Percentiles rank a stretch among this genome's conserved stretches.
Evolutionary conservation across 2,797 vertebrate genomes (phyloP).

Genomic region (Poeciliopsis turneri): DNA sequence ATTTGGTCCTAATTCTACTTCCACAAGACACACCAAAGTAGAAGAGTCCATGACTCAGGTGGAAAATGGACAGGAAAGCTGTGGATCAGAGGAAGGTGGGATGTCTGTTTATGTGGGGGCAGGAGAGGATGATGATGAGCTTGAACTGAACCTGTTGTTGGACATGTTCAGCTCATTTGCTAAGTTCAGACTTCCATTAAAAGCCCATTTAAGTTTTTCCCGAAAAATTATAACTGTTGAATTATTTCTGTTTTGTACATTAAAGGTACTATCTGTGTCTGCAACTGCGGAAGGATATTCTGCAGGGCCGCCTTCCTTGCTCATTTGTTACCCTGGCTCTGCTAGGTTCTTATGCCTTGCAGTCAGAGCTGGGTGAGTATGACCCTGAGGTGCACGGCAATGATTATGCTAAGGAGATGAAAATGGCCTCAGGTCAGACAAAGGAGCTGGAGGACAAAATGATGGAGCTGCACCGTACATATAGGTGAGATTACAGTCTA

Average conservation of each 20-base stretch:
- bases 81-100: too few species aligned
- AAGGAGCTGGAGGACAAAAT: conserved; percentile 97
- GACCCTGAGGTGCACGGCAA: conserved; percentile 90
- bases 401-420: conserved; percentile 90
- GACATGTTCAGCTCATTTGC: too few species aligned
- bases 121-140: too few species aligned
- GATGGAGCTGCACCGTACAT: conserved; percentile 94
- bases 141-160: too few species aligned
- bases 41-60: too few species aligned
- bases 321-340: conserved; percentile 96
- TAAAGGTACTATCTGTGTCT: conserved; percentile 94
- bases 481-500: conserved; percentile 80
- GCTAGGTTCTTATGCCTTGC: conserved; percentile 93
- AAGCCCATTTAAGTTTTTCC: background rate
- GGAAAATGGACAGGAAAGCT: too few species aligned
- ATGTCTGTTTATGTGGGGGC: too few species aligned
- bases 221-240: background rate
- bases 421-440: conserved; percentile 91
- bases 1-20: too few species aligned
- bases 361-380: conserved; percentile 95
- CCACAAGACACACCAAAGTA: too few species aligned
- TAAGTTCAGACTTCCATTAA: background rate
- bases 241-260: conserved; percentile 5
- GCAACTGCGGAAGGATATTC: conserved; percentile 94
- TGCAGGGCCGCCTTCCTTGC: conserved; percentile 89